Evolutionary conservation across 2,113 vertebrate species (phyloP).

Genomic region (Melanostigma gelatinosum): DNA sequence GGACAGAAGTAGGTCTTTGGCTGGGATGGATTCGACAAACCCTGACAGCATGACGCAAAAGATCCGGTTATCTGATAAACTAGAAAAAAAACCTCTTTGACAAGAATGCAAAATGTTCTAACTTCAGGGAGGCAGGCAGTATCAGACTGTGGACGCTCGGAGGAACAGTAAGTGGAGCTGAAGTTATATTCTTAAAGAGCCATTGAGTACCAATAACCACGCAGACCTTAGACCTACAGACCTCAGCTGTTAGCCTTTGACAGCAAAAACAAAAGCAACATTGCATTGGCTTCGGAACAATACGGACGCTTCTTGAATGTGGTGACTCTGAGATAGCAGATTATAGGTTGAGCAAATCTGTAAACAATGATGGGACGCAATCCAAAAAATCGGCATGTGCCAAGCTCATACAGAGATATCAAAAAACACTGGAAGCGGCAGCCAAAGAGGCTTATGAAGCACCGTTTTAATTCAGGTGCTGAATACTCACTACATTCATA

Average conservation of each 20-base stretch:
- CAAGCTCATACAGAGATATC: conserved; percentile 30
- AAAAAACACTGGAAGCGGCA: conserved; percentile 16
- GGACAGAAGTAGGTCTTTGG: not conserved
- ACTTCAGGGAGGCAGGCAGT: not conserved
- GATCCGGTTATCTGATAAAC: not conserved
- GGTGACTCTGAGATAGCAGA: conserved; percentile 18
- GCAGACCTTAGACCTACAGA: not conserved
- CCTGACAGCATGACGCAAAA: conserved; percentile 4
- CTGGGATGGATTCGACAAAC: conserved; percentile 8
- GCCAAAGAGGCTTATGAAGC: conserved; percentile 32
- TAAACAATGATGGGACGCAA: conserved; percentile 50
- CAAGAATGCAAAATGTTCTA: not conserved
- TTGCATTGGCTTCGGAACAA: conserved; percentile 1
- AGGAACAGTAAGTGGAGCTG: not conserved
- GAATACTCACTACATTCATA: conserved; percentile 21
- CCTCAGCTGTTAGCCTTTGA: not conserved
- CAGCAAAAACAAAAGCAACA: not conserved
- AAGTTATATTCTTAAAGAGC: not conserved
- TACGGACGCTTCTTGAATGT: not conserved
- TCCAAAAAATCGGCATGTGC: conserved; percentile 23
- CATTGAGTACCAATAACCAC: not conserved
- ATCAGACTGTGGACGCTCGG: too few species aligned
- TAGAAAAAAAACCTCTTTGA: not conserved
- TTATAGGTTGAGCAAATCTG: conserved; percentile 36
- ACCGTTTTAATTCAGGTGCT: not conserved